Conservation (phyloP, 2,113 vertebrate genomes). For the Passer montanus region DNA sequence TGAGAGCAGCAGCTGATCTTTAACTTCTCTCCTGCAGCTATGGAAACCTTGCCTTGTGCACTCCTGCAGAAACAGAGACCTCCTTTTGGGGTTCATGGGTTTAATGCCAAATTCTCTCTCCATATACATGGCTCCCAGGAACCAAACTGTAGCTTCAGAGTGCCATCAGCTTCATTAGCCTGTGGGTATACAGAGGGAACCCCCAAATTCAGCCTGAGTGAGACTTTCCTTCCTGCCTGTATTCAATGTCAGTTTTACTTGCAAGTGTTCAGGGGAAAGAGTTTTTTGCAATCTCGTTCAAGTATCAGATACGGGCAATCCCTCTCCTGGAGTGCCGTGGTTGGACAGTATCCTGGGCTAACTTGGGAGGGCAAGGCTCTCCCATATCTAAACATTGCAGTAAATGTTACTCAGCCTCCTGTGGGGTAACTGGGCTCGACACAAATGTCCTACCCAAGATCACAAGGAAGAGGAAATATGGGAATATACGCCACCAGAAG, state of each 20-base stretch:
- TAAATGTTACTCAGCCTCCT: not conserved
- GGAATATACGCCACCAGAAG: not conserved
- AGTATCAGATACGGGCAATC: not conserved
- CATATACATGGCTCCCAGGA: not conserved
- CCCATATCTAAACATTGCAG: not conserved
- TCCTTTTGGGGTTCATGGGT: not conserved
- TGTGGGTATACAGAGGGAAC: not conserved
- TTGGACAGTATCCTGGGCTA: not conserved
- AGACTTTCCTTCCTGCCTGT: not conserved
- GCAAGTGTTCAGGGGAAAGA: not conserved
- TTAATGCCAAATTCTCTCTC: not conserved
- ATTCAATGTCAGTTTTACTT: not conserved
- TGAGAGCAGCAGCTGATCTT: not conserved
- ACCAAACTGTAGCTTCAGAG: not conserved
- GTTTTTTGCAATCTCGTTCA: not conserved
- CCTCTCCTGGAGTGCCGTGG: rapidly evolving
- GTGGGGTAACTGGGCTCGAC: rapidly evolving
- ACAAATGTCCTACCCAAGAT: not conserved
- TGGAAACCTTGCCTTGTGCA: not conserved
- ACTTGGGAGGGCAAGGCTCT: not conserved
- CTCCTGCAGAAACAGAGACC: not conserved
- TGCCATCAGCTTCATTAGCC: not conserved
- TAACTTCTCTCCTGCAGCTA: not conserved
- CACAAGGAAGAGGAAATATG: not conserved
- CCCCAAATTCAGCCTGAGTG: not conserved